Base-by-base conservation (phyloP, 1,140 invertebrate genomes). In the Drosophila willistoni region DNA sequence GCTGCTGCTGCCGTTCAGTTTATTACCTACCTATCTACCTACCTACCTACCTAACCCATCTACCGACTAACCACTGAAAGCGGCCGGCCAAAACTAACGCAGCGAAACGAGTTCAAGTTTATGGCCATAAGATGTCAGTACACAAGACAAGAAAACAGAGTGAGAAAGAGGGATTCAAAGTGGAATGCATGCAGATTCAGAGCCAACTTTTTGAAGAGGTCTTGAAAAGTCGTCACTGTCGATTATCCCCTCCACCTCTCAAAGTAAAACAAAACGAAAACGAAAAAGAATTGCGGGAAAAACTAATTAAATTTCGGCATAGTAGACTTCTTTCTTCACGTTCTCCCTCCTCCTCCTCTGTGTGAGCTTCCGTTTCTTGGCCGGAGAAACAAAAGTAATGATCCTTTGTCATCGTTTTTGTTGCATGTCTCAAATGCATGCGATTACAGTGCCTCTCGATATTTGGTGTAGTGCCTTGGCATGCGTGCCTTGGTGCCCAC, bases 71-170 rank as follows among this genome's bases (percentile, higher is more conserved):
- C 36, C 77, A 63, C 68, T 72, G 68, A 61, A 51, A 60, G 39
- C 25, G 36, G n/a, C 36, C 36, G 12, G 36, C 12, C 36, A 39
- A 36, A 36, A 17, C 63, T 47, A 84, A 80, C 67, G 76, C 83
- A 80, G 73, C 80, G 70, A 73, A 87, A 87, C 84, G 80, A 77
- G 83, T 87, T 87, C 83, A 89, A 89, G 83, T 87, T 87, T 87
- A 87, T 89, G 79, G 79, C 79, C 65, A 19, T 62, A 61, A 77
- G 68, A 81, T 70, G 72, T 47, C 66, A 68, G 47, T 41, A 41
- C 34, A 47, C 47, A 54, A 12, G 17, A 47, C 55, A n/a, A 64
- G 39, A 63, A 36, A 10, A 44, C 22, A 42, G 14, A 54, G 25
- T 36, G 34, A 44, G 33, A 62, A 29, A 36, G 25, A 7, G 60